These are phyloP conservation scores for Pluvialis apricaria DNA, from an alignment of 2,113 vertebrate species.

Conservation along the genomic window DNA sequence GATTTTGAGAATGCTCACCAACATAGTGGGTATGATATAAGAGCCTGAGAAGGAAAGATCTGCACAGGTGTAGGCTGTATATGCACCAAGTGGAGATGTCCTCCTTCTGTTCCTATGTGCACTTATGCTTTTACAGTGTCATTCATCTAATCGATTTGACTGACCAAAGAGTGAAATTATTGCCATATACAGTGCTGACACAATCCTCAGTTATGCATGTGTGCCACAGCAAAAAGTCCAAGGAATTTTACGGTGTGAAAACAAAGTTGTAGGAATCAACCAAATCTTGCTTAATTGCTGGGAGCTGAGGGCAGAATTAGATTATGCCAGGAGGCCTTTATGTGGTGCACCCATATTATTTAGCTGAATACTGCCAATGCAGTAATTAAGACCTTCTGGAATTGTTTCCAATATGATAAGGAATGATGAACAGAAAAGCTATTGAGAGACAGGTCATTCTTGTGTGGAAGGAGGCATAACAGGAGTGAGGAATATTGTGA, in stretches of 20 bases:
- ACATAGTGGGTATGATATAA: background rate
- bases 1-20: background rate
- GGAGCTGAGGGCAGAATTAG: background rate
- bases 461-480: background rate
- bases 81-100: background rate
- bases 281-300: background rate
- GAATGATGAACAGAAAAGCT: background rate
- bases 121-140: background rate
- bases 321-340: background rate
- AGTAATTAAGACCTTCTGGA: background rate
- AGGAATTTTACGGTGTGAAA: accelerated
- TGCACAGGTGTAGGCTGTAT: background rate
- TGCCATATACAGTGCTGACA: background rate
- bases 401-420: background rate
- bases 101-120: background rate
- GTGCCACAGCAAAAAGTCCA: background rate
- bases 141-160: background rate
- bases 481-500: background rate
- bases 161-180: background rate
- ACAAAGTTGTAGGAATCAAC: background rate
- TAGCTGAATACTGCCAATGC: background rate
- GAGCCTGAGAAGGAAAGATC: background rate
- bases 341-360: background rate
- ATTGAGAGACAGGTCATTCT: background rate
- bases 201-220: background rate